phyloP scores from a whole-genome alignment of 53 echinoderm and acorn worm species.

The Apostichopus leukothele region DNA sequence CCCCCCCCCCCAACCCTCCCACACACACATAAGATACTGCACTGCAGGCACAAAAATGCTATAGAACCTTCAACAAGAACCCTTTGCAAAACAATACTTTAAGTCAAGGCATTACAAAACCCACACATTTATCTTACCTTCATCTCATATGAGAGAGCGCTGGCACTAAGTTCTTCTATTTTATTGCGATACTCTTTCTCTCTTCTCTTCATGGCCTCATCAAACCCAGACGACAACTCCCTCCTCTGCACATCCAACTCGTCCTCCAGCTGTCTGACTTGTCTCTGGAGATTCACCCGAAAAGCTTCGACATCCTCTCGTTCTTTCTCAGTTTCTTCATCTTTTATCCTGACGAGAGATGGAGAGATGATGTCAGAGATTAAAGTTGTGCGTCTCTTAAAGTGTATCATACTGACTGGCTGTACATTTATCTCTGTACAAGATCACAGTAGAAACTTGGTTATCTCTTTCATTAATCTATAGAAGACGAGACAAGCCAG shows the following conservation, averaged over 20 bases:
- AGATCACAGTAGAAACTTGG: too few relatives aligned
- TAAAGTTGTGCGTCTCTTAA: too few relatives aligned
- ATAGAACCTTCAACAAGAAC: too few relatives aligned
- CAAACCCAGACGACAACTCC: slow-evolving; percentile 87
- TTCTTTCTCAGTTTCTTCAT: slow-evolving; percentile 76
- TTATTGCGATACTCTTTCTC: slow-evolving; percentile 81
- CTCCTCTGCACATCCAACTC: slow-evolving; percentile 91
- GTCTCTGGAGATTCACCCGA: slow-evolving; percentile 73
- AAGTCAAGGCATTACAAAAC: too few relatives aligned
- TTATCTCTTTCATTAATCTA: too few relatives aligned
- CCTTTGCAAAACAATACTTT: too few relatives aligned
- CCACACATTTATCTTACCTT: slow-evolving; percentile 57
- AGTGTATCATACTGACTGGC: too few relatives aligned
- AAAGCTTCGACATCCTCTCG: slow-evolving; percentile 70
- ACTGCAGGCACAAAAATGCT: too few relatives aligned
- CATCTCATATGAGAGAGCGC: slow-evolving; percentile 86
- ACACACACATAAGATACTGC: too few relatives aligned
- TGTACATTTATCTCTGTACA: too few relatives aligned
- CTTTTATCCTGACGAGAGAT: slow-evolving; percentile 61
- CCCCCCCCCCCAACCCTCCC: too few relatives aligned
- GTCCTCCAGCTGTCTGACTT: slow-evolving; percentile 81
- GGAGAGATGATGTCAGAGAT: neutral
- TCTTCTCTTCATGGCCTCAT: slow-evolving; percentile 79
- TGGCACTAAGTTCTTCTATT: slow-evolving; percentile 77
- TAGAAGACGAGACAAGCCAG: too few relatives aligned